Evolutionary conservation across 30 jellyfish, hydroid and myxozoan genomes (phyloP).

Genomic region (Hydractinia symbiolongicarpus): DNA sequence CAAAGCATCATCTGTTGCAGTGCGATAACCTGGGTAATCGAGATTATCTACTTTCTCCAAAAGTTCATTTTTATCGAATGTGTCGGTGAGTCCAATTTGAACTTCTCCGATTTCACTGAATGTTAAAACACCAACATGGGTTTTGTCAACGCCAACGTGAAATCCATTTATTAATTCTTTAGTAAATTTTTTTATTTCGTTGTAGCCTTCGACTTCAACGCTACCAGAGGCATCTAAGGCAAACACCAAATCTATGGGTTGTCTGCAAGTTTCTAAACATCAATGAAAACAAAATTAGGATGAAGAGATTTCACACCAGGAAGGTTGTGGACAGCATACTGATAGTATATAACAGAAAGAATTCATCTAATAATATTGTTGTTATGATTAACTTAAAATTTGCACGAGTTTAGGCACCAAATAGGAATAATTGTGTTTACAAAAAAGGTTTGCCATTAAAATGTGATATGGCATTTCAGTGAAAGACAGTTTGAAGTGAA

Average conservation of each 20-base stretch:
- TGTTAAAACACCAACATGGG: slow-evolving; percentile 82
- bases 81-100: slow-evolving; percentile 63
- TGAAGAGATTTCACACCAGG: too few relatives aligned
- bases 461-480: too few relatives aligned
- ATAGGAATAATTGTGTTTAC: too few relatives aligned
- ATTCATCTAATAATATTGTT: too few relatives aligned
- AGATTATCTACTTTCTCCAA: slow-evolving; percentile 46
- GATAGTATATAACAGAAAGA: too few relatives aligned
- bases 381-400: too few relatives aligned
- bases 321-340: too few relatives aligned
- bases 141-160: slow-evolving; percentile 46
- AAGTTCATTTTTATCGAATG: slow-evolving; percentile 69
- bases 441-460: too few relatives aligned
- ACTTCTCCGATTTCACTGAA: slow-evolving; percentile 74
- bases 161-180: slow-evolving; percentile 50
- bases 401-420: too few relatives aligned
- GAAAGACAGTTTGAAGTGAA: too few relatives aligned
- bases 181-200: slow-evolving; percentile 72
- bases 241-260: slow-evolving; percentile 66
- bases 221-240: slow-evolving; percentile 94
- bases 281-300: neutral
- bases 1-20: slow-evolving; percentile 88
- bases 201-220: slow-evolving; percentile 45
- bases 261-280: slow-evolving; percentile 31
- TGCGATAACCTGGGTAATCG: slow-evolving; percentile 64